Percentiles rank a stretch among this genome's conserved stretches.
Evolutionary conservation across 1,140 invertebrate species (phyloP).

Genomic region (Arctopsyche grandis): DNA sequence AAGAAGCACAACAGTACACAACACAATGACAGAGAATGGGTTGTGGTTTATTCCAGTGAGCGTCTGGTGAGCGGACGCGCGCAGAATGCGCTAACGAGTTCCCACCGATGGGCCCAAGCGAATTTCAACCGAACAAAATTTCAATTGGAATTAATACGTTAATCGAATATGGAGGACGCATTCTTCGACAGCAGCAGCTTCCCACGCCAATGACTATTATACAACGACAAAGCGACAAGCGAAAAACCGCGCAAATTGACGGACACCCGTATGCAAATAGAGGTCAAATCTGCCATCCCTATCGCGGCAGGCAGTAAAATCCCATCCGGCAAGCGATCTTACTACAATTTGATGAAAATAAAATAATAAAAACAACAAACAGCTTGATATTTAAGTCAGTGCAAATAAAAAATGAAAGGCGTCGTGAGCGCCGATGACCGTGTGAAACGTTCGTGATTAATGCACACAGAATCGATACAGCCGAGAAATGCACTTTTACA

Average conservation of each 20-base stretch:
- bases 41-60: conserved; percentile 49
- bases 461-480: neutral
- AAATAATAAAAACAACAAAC: neutral
- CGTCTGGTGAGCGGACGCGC: conserved; percentile 47
- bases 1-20: neutral
- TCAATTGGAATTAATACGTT: conserved; percentile 64
- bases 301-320: neutral
- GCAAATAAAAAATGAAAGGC: neutral
- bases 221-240: conserved; percentile 58
- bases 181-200: conserved; percentile 65
- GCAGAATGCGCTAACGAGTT: conserved; percentile 52
- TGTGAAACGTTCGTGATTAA: neutral
- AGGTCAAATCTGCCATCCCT: neutral
- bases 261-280: conserved; percentile 56
- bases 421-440: neutral
- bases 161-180: conserved; percentile 67
- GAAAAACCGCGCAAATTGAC: conserved; percentile 57
- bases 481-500: neutral
- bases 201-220: conserved; percentile 67
- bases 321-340: neutral
- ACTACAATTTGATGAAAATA: neutral
- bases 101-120: conserved; percentile 47
- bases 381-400: neutral
- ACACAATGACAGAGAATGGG: conserved; percentile 33
- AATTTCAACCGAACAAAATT: conserved; percentile 54